These are phyloP conservation scores for Drosophila pandora DNA, from an alignment of 1,140 invertebrate species.

Conservation along the genomic window DNA sequence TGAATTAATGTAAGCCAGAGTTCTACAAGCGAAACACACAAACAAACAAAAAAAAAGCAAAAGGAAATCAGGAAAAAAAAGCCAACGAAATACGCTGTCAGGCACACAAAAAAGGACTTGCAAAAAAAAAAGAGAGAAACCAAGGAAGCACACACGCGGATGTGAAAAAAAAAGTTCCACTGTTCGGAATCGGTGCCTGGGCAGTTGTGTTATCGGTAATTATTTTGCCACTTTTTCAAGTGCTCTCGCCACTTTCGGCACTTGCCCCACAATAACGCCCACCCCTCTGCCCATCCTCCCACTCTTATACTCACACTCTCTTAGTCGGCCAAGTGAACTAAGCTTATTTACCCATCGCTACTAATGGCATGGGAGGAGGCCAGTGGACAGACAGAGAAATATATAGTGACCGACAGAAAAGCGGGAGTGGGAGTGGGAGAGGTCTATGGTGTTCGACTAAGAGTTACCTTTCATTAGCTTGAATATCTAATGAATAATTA, in stretches of 20 bases:
- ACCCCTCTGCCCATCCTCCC: neutral
- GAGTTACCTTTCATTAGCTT: neutral
- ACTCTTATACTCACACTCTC: neutral
- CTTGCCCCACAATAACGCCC: neutral
- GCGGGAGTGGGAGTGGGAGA: neutral
- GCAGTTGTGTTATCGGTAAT: constrained; percentile 59
- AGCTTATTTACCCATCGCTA: constrained; percentile 39
- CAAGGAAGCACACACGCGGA: neutral
- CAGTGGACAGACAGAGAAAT: constrained; percentile 15
- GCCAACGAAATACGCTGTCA: neutral
- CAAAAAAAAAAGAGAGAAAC: neutral
- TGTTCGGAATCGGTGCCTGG: constrained; percentile 28
- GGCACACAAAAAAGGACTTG: neutral
- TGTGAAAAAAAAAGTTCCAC: constrained; percentile 21
- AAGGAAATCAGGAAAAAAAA: constrained; percentile 13
- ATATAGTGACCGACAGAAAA: neutral
- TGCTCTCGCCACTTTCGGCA: constrained; percentile 44
- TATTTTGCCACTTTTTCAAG: constrained; percentile 72
- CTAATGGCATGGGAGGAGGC: constrained; percentile 27
- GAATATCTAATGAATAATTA: neutral
- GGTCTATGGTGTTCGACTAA: neutral
- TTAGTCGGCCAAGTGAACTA: constrained; percentile 17
- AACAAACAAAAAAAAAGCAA: neutral
- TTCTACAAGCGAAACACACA: constrained; percentile 26
- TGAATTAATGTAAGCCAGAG: constrained; percentile 65